Evolutionary conservation across 2,113 vertebrate species (phyloP).

Genomic region (Capricornis sumatraensis): DNA sequence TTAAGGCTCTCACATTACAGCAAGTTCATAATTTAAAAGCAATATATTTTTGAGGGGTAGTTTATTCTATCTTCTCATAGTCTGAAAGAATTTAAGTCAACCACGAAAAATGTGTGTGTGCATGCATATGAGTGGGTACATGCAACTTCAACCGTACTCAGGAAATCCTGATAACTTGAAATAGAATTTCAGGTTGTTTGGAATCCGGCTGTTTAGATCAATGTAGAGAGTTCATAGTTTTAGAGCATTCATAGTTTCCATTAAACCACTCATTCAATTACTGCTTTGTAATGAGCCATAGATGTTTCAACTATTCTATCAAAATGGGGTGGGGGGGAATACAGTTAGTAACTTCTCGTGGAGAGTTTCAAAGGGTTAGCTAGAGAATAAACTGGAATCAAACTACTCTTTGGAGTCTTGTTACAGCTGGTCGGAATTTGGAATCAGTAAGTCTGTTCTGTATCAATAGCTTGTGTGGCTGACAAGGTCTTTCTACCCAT

Average conservation of each 20-base stretch:
- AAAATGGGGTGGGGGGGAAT: background rate
- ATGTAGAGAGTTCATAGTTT: background rate
- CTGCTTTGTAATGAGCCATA: conserved; percentile 56
- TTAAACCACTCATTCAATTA: background rate
- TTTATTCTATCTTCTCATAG: background rate
- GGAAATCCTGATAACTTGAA: background rate
- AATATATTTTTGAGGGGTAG: background rate
- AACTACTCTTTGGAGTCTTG: background rate
- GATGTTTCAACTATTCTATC: conserved; percentile 31
- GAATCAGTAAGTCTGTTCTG: background rate
- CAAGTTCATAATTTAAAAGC: background rate
- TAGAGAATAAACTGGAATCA: background rate
- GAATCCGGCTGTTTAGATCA: background rate
- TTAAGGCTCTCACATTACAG: background rate
- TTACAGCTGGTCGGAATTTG: background rate
- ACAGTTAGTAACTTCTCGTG: background rate
- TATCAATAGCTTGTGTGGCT: no score
- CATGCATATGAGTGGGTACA: no score
- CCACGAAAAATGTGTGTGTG: background rate
- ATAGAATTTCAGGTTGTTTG: background rate
- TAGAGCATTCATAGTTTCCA: background rate
- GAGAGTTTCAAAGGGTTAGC: conserved; percentile 30
- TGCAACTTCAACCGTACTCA: fast-evolving
- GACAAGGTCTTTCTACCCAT: background rate
- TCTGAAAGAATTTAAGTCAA: background rate